Conservation (phyloP, 2,888 invertebrate species). For the Brachypalpus laphriformis region DNA sequence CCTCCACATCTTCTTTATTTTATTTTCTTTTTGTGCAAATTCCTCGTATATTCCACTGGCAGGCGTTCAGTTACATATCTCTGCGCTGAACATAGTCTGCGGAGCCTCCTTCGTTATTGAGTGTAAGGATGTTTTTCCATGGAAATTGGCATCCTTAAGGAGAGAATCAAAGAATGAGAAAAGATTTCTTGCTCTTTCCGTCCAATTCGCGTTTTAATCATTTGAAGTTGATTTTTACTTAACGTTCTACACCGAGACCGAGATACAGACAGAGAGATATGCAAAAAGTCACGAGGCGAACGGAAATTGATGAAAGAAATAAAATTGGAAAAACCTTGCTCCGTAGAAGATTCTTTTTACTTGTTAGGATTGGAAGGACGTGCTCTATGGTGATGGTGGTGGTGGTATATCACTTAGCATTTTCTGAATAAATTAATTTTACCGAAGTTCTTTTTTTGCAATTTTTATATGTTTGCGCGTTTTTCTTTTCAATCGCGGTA, state of each 20-base stretch:
- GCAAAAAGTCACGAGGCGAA: conserved; percentile 13
- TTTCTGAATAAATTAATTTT: conserved; percentile 19
- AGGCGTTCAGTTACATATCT: conserved; percentile 2
- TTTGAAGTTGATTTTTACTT: conserved; percentile 2
- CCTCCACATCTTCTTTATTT: background rate
- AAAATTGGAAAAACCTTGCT: background rate
- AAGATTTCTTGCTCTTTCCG: conserved; percentile 8
- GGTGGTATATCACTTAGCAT: background rate
- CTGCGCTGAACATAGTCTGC: background rate
- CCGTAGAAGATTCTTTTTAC: conserved; percentile 4
- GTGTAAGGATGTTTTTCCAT: conserved; percentile 31
- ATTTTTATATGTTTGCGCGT: background rate
- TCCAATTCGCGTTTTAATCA: conserved; percentile 12
- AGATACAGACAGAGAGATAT: background rate
- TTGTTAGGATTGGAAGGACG: background rate
- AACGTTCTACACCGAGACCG: background rate
- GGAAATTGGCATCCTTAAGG: conserved; percentile 32
- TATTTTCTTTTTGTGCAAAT: background rate
- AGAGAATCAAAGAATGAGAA: background rate
- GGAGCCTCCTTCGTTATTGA: conserved; percentile 4
- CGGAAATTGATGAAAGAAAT: conserved; percentile 31
- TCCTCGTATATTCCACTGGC: background rate
- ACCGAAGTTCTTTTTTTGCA: background rate
- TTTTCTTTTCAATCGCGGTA: background rate
- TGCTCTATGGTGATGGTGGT: background rate